Evolutionary conservation across 1,140 invertebrate genomes (phyloP).

Genomic region (Cephus cinctus): DNA sequence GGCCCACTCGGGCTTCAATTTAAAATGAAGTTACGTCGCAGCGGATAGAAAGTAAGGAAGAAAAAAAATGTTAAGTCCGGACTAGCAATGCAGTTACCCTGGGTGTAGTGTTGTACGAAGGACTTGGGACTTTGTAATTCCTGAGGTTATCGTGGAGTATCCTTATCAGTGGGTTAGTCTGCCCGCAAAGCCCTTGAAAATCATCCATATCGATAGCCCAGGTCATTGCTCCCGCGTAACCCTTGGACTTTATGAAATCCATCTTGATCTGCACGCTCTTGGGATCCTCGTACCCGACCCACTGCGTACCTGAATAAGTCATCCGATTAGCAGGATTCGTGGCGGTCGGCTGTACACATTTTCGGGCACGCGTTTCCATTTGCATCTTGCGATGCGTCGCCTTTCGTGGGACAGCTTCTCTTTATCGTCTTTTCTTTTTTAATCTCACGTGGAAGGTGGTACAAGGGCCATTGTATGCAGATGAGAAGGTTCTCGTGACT

Average conservation of each 20-base stretch:
- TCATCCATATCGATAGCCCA: conserved; percentile 91
- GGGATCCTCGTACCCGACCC: conserved; percentile 89
- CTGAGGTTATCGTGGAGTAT: conserved; percentile 73
- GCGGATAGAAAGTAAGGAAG: too few species aligned
- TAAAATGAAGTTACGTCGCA: too few species aligned
- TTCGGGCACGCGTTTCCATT: background rate
- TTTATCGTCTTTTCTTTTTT: too few species aligned
- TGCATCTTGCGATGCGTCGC: too few species aligned
- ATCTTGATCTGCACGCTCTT: conserved; percentile 82
- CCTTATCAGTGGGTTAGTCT: conserved; percentile 69
- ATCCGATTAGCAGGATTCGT: background rate
- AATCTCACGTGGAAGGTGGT: background rate
- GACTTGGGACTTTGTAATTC: conserved; percentile 71
- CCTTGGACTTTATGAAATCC: conserved; percentile 78
- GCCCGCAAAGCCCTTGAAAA: conserved; percentile 75
- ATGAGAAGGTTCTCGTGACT: background rate
- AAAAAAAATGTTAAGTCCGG: background rate
- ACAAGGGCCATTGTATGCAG: conserved; percentile 2
- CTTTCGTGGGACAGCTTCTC: too few species aligned
- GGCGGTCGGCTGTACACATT: background rate
- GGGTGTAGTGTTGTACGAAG: conserved; percentile 66
- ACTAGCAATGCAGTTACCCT: conserved; percentile 53
- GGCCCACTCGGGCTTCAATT: conserved; percentile 67
- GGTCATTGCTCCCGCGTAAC: conserved; percentile 83
- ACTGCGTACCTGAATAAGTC: conserved; percentile 66